Percentiles rank a stretch among this genome's conserved stretches.
These are phyloP conservation scores for Nicator chloris DNA, from an alignment of 2,113 vertebrate genomes.

Conservation along the genomic window DNA sequence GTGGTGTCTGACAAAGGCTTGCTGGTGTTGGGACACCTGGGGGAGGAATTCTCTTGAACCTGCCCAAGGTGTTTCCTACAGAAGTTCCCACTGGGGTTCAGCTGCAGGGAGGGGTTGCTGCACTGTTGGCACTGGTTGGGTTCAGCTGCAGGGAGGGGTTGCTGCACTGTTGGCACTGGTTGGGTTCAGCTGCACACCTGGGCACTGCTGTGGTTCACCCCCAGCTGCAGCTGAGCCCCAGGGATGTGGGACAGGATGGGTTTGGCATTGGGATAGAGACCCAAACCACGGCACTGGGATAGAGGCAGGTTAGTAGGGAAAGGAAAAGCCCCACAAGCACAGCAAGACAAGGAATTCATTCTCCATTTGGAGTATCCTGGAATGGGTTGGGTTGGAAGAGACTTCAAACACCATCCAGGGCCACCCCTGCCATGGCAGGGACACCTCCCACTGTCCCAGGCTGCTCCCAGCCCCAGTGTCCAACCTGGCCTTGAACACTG, in stretches of 20 bases:
- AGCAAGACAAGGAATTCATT: background rate
- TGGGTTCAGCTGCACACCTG: background rate
- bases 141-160: no score
- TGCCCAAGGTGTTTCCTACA: background rate
- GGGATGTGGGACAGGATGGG: background rate
- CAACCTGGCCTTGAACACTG: background rate
- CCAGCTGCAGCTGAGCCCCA: background rate
- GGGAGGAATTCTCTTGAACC: background rate
- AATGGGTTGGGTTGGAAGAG: background rate
- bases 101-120: background rate
- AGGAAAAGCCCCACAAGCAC: background rate
- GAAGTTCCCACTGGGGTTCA: rapidly evolving
- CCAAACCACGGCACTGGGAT: no score
- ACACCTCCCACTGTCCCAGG: background rate
- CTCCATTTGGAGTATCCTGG: background rate
- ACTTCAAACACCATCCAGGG: rapidly evolving
- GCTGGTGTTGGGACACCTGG: background rate
- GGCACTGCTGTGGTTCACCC: background rate
- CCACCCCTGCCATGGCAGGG: background rate
- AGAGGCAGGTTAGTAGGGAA: background rate
- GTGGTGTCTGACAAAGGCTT: background rate
- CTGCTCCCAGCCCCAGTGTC: background rate
- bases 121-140: background rate
- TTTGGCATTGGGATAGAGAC: no score
- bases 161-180: background rate